Percentiles rank a stretch among this genome's conserved stretches.
These are phyloP conservation scores for Ciconia nigra DNA, from an alignment of 2,797 vertebrate species.

Conservation along the genomic window DNA sequence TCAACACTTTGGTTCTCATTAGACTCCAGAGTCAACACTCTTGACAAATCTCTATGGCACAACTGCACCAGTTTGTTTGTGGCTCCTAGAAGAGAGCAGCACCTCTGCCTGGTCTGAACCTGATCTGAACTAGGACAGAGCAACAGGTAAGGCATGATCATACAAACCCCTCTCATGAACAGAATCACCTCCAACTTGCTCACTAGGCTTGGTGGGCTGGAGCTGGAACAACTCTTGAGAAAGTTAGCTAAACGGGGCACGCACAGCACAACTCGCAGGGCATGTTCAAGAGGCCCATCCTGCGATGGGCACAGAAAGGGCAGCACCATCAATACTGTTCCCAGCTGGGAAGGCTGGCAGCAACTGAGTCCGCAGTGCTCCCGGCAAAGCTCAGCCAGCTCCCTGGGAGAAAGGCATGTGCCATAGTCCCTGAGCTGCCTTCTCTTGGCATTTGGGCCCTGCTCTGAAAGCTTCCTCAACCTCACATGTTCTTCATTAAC, in stretches of 20 bases:
- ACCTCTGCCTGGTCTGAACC: neutral
- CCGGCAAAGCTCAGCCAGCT: neutral
- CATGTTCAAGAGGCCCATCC: neutral
- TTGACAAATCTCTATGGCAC: neutral
- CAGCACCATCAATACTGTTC: neutral
- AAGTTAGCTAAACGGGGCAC: neutral
- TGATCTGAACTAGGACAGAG: neutral
- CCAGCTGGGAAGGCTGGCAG: neutral
- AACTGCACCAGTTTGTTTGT: neutral
- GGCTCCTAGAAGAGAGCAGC: neutral
- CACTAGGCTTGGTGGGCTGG: neutral
- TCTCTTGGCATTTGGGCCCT: neutral
- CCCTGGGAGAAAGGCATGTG: neutral
- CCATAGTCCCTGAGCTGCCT: neutral
- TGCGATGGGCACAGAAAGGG: neutral
- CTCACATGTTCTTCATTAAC: neutral
- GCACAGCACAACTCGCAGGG: neutral
- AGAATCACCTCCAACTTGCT: neutral
- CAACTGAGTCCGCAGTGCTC: accelerated
- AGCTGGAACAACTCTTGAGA: neutral
- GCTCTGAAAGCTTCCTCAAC: neutral
- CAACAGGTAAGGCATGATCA: neutral
- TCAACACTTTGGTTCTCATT: neutral
- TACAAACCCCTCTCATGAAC: neutral
- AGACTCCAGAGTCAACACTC: neutral